Evolutionary conservation across 2,797 vertebrate genomes (phyloP).

Genomic region (Argentina silus): DNA sequence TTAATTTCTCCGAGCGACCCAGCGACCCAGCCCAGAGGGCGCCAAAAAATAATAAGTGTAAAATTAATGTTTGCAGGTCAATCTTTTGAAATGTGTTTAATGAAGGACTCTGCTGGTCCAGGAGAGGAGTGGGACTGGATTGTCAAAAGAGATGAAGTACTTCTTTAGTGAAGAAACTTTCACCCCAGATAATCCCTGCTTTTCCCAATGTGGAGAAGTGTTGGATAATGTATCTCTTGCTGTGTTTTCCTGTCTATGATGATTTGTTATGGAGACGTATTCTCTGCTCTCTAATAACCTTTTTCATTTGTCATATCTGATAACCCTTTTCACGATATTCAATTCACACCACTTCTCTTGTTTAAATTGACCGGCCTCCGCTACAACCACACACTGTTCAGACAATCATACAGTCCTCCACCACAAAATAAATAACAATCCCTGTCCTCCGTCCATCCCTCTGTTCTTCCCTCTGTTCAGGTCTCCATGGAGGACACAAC

Average conservation of each 20-base stretch:
- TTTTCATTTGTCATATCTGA: background rate
- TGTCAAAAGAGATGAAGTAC: too few species aligned
- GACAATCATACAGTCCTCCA: background rate
- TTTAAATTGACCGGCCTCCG: background rate
- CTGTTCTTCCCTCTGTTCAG: conserved; percentile 63
- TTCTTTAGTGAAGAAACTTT: too few species aligned
- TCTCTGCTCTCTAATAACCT: too few species aligned
- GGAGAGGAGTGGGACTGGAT: too few species aligned
- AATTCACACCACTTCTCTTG: background rate
- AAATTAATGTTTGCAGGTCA: too few species aligned
- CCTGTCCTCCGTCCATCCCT: background rate
- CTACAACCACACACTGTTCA: background rate
- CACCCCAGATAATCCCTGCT: background rate
- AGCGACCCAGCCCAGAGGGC: too few species aligned
- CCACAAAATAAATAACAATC: background rate
- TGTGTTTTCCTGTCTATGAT: background rate
- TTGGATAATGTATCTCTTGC: background rate
- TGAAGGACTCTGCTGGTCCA: too few species aligned
- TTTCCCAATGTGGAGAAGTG: background rate
- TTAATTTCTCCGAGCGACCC: too few species aligned
- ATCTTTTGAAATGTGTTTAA: too few species aligned
- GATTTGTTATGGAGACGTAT: background rate
- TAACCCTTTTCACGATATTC: background rate
- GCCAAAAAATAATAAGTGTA: too few species aligned
- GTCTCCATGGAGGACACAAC: conserved; percentile 98